Base-by-base conservation (phyloP, 2,888 invertebrate genomes). In the Bellardia pandia region DNA sequence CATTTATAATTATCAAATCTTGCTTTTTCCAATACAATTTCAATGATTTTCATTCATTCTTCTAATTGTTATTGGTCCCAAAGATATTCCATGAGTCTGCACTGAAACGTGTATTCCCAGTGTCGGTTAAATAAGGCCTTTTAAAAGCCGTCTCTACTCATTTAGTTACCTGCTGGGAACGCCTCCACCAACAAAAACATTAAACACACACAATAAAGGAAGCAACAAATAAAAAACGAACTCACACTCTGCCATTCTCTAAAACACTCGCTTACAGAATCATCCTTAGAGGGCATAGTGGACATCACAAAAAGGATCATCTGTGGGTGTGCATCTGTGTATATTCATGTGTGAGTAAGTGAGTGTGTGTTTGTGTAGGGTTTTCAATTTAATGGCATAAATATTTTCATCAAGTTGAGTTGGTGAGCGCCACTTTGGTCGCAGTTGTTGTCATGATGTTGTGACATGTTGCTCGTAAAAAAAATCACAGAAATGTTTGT, bases 391-490 rank as follows among this genome's bases (percentile, higher is more conserved):
- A 80, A 75, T 79, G 79, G 45, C 48, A 78, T 23, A 40, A 60
- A 71, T 69, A 48, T 64, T 80, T 77, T 56, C 37, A 40, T 48
- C 48, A 64, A 45, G 9, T 69, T 75, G 7, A 51, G 33, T n/a
- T 75, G 58, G 23, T 69, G 71, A 45, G 69, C 69, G 71, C 68
- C 76, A 72, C 33, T 60, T 78, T 69, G 75, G 68, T 74, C 75
- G 72, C 79, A 77, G 81, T 83, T 80, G 69, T 84, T 84, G 86
- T 79, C 74, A 77, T 64, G 60, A 53, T 84, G 82, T 81, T 85
- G 79, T 89, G 89, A 88, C 89, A 88, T 85, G 72, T 74, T 74
- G 87, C 88, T 91, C 92, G 91, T 92, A 92, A 92, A 92, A 92
- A 91, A 91, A 92, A 91, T 91, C 91, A 89, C 89, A 90, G 90